Base-by-base conservation (phyloP, 2,888 invertebrate species). In the Ophion ventricosus region DNA sequence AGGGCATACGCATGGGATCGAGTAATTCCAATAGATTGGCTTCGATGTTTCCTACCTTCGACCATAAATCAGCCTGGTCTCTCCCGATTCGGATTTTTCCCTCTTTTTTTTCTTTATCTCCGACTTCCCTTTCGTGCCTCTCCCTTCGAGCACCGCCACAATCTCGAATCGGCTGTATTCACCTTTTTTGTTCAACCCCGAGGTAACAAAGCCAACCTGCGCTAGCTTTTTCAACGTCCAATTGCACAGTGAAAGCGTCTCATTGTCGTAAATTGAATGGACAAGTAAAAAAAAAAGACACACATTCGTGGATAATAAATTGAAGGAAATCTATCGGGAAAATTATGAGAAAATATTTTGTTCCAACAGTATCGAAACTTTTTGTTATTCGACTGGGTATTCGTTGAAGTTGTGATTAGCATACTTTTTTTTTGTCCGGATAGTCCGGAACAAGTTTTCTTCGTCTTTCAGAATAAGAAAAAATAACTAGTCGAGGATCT, bases 21-120 rank as follows among this genome's bases (percentile, higher is more conserved):
- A 77, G 89, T 90, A 90, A 90, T 90, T 90, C 89, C 88, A 88
- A 90, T 88, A 89, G 89, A 91, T 90, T 88, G 91, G 87, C 84
- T 85, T 64, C 88, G 88, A 86, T 85, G 81, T 86, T 86, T 84
- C 72, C 83, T 80, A 82, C 85, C 81, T 73, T 86, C 74, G 67
- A 66, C 80, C 84, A 87, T 87, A 85, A 87, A 86, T 86, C 87
- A 85, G 74, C 56, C 77, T 70, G 17, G 59, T 57, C 73, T 56
- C 63, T 69, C 67, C 23, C 76, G 64, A 64, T 75, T 72, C 82
- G 64, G 17, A 40, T 49, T 57, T 64, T 76, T 59, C 29, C 17
- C 57, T 25, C 35, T 56, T 64, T 54, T 73, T 80, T 74, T 76
- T 77, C 80, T 77, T 73, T 80, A 73, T 84, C 81, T 75, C 63